phyloP scores from a whole-genome alignment of 2,113 vertebrate species.

The Oncorhynchus gorbuscha region DNA sequence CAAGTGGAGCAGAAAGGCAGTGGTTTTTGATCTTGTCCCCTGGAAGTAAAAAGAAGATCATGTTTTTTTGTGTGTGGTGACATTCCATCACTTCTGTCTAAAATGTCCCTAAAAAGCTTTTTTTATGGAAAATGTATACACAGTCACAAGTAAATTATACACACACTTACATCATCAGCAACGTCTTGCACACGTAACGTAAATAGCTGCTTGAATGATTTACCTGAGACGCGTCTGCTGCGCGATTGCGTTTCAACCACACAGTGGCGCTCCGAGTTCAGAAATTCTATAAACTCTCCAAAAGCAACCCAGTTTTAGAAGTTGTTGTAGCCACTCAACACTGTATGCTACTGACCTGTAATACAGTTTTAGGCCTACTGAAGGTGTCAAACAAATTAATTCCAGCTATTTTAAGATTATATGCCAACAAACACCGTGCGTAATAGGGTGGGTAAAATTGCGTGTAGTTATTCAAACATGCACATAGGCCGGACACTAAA shows the following conservation, averaged over 20 bases:
- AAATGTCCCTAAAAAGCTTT: not conserved
- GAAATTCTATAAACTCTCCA: not conserved
- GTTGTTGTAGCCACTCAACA: not conserved
- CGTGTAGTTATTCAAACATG: not conserved
- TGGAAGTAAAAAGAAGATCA: constrained; percentile 49
- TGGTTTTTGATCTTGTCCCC: constrained; percentile 23
- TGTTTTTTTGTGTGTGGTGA: not conserved
- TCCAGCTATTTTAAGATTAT: not conserved
- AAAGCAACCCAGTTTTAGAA: not conserved
- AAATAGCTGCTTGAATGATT: no score
- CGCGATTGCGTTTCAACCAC: constrained; percentile 47
- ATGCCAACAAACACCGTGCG: not conserved
- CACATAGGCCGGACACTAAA: not conserved
- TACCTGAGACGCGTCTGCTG: constrained; percentile 32
- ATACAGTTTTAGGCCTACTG: not conserved
- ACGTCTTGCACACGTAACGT: not conserved
- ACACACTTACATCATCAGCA: not conserved
- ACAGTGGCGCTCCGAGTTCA: constrained; percentile 67
- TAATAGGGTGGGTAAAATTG: not conserved
- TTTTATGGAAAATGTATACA: not conserved
- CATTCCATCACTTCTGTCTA: no score
- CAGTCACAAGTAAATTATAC: not conserved
- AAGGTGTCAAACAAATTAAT: not conserved
- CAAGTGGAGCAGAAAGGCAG: not conserved
- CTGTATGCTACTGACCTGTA: not conserved